Base-by-base conservation (phyloP, 2,797 vertebrate genomes). In the Acanthurus lineatus region DNA sequence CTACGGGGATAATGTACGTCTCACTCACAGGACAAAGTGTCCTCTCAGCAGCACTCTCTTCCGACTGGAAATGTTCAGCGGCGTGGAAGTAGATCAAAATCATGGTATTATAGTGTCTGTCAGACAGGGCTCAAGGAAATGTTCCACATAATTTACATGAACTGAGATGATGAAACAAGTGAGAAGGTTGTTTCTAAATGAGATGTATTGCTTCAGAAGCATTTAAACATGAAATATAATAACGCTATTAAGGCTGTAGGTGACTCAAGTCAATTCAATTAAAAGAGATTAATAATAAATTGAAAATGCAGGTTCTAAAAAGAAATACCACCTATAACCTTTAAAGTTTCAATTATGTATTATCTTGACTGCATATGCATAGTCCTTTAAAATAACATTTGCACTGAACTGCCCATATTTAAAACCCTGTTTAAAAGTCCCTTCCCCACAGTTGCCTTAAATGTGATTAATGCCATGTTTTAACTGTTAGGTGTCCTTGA, bases 11-110 rank as follows among this genome's bases (percentile, higher is more conserved):
- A 87, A 83, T 88, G 84, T 77, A 86, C 45, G 53, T 84, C 82
- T 89, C 82, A 76, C 76, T 86, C 83, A 81, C 83, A 82, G 89
- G 87, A 90, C 83, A 83, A 86, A 77, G 81, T 69, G 72, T 82
- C 82, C 89, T 83, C 77, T 85, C 79, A 82, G 81, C 60, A 72
- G 42, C 63, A 16, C 56, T 78, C 77, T n/a, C 54, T 14, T 64
- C 40, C 67, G 51, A 57, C 61, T 78, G 73, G 52, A 78, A 76
- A 59, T 70, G 70, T 74, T 82, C 77, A 82, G 71, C 40, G 14
- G 71, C 42, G 32, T 32, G 56, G 75, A 69, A 81, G 73, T 32
- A 64, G 69, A 87, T 79, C 25, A 76, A 61, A 72, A 83, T 69
- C 6, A 32, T 47, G 19, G 22, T 59, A 7, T 53, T 47, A 53